Percentiles rank a stretch among this genome's conserved stretches.
phyloP scores from a whole-genome alignment of 2,888 invertebrate genomes.

The Folsomia candida region DNA sequence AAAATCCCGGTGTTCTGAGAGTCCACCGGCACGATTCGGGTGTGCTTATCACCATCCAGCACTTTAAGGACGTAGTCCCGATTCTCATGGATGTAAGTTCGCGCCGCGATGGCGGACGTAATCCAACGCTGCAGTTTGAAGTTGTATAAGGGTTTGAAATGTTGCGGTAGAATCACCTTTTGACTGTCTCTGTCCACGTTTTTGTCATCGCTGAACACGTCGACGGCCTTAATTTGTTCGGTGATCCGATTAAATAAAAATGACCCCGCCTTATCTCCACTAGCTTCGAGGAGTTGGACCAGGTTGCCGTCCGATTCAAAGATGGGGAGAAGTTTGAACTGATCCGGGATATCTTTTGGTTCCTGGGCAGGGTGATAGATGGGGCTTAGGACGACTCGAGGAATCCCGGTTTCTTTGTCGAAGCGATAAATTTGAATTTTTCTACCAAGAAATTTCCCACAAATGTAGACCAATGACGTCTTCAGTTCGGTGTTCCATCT shows the following conservation, averaged over 20 bases:
- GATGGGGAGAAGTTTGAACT: neutral
- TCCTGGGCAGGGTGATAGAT: neutral
- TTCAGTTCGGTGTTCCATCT: neutral
- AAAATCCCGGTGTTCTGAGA: conserved; percentile 4
- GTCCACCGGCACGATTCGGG: neutral
- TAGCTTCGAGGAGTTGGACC: neutral
- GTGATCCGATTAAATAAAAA: neutral
- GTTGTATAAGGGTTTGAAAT: neutral
- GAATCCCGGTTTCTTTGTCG: neutral
- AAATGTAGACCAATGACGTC: neutral
- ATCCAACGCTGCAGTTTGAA: neutral
- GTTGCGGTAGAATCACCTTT: too few species aligned
- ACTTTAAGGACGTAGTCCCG: neutral
- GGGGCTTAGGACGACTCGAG: neutral
- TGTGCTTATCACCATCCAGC: neutral
- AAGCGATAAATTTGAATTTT: neutral
- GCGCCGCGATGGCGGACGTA: neutral
- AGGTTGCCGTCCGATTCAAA: neutral
- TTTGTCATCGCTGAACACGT: too few species aligned
- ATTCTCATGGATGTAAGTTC: neutral
- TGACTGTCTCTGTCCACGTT: too few species aligned
- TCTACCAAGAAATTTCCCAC: neutral
- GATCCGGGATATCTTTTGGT: neutral
- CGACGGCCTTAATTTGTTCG: too few species aligned
- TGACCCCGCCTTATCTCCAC: neutral